phyloP scores from a whole-genome alignment of 1,140 invertebrate genomes.

The Limonius californicus region DNA sequence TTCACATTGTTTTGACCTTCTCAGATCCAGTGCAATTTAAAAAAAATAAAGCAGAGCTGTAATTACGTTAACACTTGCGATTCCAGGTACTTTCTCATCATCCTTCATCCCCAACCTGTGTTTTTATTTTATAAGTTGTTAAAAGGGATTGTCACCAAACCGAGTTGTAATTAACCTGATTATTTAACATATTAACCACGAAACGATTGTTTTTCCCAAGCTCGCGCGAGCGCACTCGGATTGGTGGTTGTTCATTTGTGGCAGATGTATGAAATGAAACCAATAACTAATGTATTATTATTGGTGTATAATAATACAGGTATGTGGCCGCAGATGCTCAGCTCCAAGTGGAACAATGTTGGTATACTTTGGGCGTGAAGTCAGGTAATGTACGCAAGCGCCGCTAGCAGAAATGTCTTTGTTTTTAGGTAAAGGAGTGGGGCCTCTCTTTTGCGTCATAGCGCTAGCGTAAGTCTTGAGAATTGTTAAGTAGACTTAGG shows the following conservation, averaged over 20 bases:
- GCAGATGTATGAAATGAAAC: constrained; percentile 28
- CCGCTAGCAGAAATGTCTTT: constrained; percentile 31
- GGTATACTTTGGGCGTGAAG: constrained; percentile 38
- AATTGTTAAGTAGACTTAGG: constrained; percentile 5
- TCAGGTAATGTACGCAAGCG: constrained; percentile 44
- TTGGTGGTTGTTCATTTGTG: background rate
- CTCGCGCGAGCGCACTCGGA: background rate
- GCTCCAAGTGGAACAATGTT: constrained; percentile 30
- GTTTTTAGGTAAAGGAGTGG: constrained; percentile 44
- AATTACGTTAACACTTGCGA: constrained; percentile 1
- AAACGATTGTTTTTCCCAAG: too few relatives aligned
- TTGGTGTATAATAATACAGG: constrained; percentile 46
- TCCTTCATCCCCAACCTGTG: background rate
- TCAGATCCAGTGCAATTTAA: background rate
- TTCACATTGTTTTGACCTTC: too few relatives aligned
- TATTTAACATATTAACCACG: too few relatives aligned
- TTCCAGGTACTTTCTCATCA: background rate
- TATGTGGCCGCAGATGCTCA: constrained; percentile 38
- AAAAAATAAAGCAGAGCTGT: background rate
- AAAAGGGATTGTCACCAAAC: background rate
- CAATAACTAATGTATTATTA: constrained; percentile 43
- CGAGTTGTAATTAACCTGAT: background rate
- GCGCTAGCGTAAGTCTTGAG: constrained; percentile 29
- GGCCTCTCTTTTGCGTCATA: constrained; percentile 35
- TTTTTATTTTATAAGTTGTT: background rate